Evolutionary conservation across 2,888 invertebrate genomes (phyloP).

Genomic region (Tiphia femorata): DNA sequence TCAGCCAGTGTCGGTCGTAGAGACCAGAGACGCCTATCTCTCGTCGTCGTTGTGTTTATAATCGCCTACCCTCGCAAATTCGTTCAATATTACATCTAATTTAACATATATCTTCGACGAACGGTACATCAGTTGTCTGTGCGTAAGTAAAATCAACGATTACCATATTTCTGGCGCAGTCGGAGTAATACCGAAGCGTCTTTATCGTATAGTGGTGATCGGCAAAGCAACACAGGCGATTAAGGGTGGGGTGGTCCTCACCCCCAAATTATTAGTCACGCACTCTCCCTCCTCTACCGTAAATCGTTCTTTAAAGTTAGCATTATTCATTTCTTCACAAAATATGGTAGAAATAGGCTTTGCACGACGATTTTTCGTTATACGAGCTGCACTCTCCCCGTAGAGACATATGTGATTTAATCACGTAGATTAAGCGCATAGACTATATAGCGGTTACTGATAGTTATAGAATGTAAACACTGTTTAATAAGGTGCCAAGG

Average conservation of each 20-base stretch:
- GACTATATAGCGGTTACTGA: no score
- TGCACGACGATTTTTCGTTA: no score
- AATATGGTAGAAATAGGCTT: no score
- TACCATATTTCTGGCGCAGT: background rate
- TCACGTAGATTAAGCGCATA: no score
- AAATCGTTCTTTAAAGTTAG: no score
- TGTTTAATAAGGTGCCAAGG: no score
- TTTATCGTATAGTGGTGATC: background rate
- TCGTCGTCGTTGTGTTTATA: constrained; percentile 26
- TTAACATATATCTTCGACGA: constrained; percentile 21
- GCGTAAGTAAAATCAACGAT: constrained; percentile 24
- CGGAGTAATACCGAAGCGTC: background rate
- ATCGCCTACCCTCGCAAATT: constrained; percentile 3
- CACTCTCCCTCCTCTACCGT: no score
- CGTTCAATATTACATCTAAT: constrained; percentile 14
- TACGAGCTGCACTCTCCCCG: no score
- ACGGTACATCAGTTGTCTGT: constrained; percentile 24
- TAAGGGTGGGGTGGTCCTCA: constrained; percentile 61
- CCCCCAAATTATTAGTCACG: constrained; percentile 65
- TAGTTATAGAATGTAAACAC: no score
- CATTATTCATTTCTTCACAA: no score
- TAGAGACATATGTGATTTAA: no score
- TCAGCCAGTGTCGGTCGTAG: constrained; percentile 40
- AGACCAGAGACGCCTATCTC: constrained; percentile 41
- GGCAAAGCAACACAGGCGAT: constrained; percentile 17